A percentile compares a stretch with the other conserved stretches of the same genome.
These are phyloP conservation scores for Enteromius unitaeniatus DNA, from an alignment of 2,797 vertebrate species.

Conservation along the genomic window DNA sequence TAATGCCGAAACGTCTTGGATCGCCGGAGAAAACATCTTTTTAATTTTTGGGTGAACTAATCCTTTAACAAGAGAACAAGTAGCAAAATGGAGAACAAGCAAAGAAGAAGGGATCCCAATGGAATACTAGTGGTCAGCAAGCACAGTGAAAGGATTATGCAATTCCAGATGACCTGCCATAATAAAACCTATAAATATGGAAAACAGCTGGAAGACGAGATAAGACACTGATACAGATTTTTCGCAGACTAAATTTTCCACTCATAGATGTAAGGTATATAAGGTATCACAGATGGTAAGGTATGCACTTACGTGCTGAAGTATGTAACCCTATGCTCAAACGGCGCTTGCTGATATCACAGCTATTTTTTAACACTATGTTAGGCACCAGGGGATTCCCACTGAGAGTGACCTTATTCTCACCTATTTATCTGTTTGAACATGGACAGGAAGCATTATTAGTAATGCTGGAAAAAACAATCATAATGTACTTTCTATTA, in stretches of 20 bases:
- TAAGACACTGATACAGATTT: neutral
- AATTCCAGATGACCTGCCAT: neutral
- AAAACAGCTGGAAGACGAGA: neutral
- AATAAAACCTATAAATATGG: neutral
- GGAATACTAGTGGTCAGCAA: neutral
- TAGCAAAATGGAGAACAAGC: neutral
- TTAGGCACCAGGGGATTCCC: constrained; percentile 65
- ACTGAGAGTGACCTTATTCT: constrained; percentile 46
- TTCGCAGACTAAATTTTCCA: neutral
- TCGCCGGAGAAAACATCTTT: neutral
- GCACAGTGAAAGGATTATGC: neutral
- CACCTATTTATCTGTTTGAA: constrained; percentile 68
- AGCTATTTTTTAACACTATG: constrained; percentile 55
- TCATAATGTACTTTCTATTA: neutral
- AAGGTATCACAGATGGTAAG: constrained; percentile 14
- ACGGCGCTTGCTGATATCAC: constrained; percentile 39
- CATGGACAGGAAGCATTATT: constrained; percentile 10
- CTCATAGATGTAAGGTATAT: neutral
- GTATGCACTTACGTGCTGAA: constrained; percentile 34
- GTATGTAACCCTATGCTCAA: constrained; percentile 46
- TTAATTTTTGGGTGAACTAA: neutral
- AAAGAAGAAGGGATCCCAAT: neutral
- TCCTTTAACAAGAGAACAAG: neutral
- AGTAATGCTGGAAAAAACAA: neutral
- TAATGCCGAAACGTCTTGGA: neutral